Percentiles rank a stretch among this genome's conserved stretches.
phyloP scores from a whole-genome alignment of 92 coral and sea anemone genomes.

The Heliopora coerulea region DNA sequence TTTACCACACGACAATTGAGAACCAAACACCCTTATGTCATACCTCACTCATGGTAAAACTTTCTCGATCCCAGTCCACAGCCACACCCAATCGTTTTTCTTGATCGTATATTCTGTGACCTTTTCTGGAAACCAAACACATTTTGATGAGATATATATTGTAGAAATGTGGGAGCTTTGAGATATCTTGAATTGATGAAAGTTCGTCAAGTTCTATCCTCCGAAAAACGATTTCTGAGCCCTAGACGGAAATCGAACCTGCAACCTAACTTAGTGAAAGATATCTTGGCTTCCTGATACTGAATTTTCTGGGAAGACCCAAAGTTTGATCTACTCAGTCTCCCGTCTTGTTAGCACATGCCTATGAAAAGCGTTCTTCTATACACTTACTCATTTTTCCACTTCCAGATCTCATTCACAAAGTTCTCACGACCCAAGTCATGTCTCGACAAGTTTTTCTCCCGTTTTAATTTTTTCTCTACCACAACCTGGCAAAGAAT shows the following conservation, averaged over 20 bases:
- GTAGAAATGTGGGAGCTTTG: no score
- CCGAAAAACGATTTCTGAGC: no score
- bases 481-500: conserved; percentile 76
- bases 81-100: conserved; percentile 86
- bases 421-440: conserved; percentile 97
- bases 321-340: no score
- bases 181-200: no score
- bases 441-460: conserved; percentile 79
- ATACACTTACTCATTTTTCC: conserved; percentile 94
- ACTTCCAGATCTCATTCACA: conserved; percentile 91
- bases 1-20: background rate
- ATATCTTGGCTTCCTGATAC: no score
- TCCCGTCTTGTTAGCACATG: background rate
- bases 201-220: no score
- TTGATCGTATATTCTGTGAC: conserved; percentile 90
- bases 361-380: background rate
- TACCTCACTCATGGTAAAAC: conserved; percentile 98
- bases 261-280: no score
- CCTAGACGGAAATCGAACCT: no score
- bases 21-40: background rate
- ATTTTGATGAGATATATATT: no score
- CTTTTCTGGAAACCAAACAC: conserved; percentile 89
- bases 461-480: conserved; percentile 89
- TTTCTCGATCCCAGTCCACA: conserved; percentile 98
- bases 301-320: no score